Percentiles rank a stretch among this genome's conserved stretches.
Conservation (phyloP, 2,113 vertebrate species). For the Barnardius zonarius region DNA sequence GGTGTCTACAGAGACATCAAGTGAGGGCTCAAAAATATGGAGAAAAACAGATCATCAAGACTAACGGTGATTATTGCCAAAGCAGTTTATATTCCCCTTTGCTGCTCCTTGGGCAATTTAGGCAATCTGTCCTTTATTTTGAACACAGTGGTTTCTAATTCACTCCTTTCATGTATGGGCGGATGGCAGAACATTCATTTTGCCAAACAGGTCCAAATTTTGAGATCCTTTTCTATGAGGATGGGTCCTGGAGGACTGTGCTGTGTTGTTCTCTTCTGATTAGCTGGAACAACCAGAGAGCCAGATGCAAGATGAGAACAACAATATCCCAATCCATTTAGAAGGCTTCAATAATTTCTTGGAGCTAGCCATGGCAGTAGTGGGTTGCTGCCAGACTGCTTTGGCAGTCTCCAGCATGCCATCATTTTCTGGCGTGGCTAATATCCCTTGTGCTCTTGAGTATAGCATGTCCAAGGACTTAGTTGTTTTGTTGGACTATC, state of each 20-base stretch:
- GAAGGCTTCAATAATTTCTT: background rate
- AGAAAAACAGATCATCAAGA: background rate
- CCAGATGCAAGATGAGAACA: background rate
- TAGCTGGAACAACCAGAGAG: background rate
- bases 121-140: background rate
- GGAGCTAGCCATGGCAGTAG: background rate
- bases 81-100: background rate
- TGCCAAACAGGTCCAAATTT: background rate
- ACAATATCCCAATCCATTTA: conserved; percentile 18
- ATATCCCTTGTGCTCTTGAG: background rate
- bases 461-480: background rate
- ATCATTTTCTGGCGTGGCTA: conserved; percentile 7
- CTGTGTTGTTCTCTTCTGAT: conserved; percentile 2
- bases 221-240: background rate
- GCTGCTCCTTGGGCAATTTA: background rate
- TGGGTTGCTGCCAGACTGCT: background rate
- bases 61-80: background rate
- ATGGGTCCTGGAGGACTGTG: background rate
- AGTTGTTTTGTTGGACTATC: background rate
- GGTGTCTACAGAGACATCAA: background rate
- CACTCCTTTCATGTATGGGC: background rate
- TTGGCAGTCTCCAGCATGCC: conserved; percentile 10
- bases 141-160: background rate
- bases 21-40: background rate
- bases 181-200: background rate